Evolutionary conservation across 2,797 vertebrate species (phyloP), one percentile per base, ranked within the genome.

Genomic region (Spea hammondii): DNA sequence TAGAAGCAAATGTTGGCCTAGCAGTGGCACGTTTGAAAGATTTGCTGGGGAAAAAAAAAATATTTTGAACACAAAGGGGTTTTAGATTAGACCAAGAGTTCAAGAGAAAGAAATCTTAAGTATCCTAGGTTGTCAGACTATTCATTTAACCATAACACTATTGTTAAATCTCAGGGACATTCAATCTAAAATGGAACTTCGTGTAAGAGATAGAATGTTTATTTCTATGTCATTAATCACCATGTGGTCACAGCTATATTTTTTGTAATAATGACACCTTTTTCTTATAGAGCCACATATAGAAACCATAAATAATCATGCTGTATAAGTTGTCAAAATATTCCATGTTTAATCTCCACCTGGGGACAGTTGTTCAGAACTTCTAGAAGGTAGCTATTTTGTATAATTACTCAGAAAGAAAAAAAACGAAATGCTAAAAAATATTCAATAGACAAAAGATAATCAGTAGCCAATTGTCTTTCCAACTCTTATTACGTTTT

Each of bases 391-490:
- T 11, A 0, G 62, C 62, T 76, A 67, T 70, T 76, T 75, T 54
- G 53, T 73, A 72, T 64, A 77, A 77, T 76, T 77, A 71, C 60
- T 46, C 70, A 48, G 5, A 17, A 60, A 55, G 59, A 13, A 57
- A 57, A 51, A 74, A 59, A 45, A 70, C 55, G 7, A 17, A 51
- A 9, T 17, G 6, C n/a, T 62, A 64, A 69, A 67, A 76, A 69
- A 55, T 13, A 60, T 50, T 50, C 50, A n/a, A 4, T 17, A 17
- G 17, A 54, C 53, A 17, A 71, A 54, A 73, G 66, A 53, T 69
- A 81, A 81, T 77, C 72, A 76, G 72, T 71, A 68, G 74, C 65
- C 74, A 66, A 71, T 77, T 81, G 65, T 54, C n/a, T 73, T 73
- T 81, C 74, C 54, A 62, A 60, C 14, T 69, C 51, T 55, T 68